Percentiles rank a stretch among this genome's conserved stretches.
These are phyloP conservation scores for Cetonia aurata DNA, from an alignment of 2,888 invertebrate genomes.

Conservation along the genomic window DNA sequence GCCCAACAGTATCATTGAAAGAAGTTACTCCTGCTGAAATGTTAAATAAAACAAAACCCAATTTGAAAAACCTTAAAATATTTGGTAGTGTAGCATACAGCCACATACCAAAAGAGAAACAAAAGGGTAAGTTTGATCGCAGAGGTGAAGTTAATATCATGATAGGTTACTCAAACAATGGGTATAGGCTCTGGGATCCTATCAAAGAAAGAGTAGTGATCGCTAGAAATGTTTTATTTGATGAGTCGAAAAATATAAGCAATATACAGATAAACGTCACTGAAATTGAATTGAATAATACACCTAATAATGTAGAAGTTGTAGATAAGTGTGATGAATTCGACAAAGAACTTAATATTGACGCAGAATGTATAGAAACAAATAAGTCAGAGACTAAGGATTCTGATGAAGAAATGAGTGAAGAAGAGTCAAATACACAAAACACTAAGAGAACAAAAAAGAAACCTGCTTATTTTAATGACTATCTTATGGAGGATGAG, in stretches of 20 bases:
- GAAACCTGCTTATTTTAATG: background rate
- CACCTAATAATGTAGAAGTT: background rate
- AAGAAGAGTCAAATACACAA: background rate
- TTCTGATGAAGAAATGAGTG: background rate
- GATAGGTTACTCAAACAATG: too few relatives aligned
- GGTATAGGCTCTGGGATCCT: too few relatives aligned
- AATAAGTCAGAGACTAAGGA: background rate
- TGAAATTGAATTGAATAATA: too few relatives aligned
- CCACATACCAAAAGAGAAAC: slow-evolving; percentile 13
- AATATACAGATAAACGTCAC: too few relatives aligned
- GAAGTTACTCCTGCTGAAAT: slow-evolving; percentile 17
- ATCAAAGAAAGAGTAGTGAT: too few relatives aligned
- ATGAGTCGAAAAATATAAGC: too few relatives aligned
- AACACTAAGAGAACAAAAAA: slow-evolving; percentile 10
- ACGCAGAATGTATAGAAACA: slow-evolving; percentile 24
- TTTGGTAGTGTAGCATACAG: slow-evolving; percentile 15
- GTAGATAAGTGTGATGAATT: too few relatives aligned
- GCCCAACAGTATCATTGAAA: background rate
- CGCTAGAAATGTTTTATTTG: too few relatives aligned
- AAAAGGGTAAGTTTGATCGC: too few relatives aligned
- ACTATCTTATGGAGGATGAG: background rate
- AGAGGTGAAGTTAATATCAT: too few relatives aligned
- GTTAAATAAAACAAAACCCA: slow-evolving; percentile 11
- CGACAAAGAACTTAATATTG: slow-evolving; percentile 29
- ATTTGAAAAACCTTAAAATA: slow-evolving; percentile 14